Evolutionary conservation across 2,797 vertebrate genomes (phyloP).

Genomic region (Gila robusta): DNA sequence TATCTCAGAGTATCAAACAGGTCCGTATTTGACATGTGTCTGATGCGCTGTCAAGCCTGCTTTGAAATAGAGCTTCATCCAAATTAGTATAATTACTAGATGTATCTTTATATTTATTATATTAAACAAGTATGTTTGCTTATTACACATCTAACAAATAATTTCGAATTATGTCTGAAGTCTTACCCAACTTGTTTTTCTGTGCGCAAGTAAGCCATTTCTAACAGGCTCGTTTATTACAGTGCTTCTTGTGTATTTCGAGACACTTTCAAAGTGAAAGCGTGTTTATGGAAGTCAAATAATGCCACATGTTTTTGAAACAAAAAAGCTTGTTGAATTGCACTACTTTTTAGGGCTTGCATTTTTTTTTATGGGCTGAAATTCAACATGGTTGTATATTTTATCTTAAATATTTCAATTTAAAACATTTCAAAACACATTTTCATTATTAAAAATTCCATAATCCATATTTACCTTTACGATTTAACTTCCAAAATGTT

Average conservation of each 20-base stretch:
- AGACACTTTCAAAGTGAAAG: neutral
- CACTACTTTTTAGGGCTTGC: no score
- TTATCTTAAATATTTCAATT: no score
- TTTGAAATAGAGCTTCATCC: slow-evolving; percentile 11
- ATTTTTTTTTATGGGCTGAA: no score
- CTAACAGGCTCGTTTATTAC: neutral
- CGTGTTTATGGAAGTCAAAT: no score
- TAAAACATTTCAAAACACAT: no score
- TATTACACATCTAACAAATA: neutral
- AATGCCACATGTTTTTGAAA: no score
- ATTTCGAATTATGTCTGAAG: neutral
- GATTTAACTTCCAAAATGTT: no score
- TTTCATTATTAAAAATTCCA: no score
- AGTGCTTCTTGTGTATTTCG: neutral
- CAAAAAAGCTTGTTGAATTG: no score
- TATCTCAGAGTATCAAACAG: slow-evolving; percentile 79
- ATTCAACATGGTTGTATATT: no score
- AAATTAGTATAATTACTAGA: slow-evolving; percentile 17
- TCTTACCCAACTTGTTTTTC: neutral
- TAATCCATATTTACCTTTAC: no score
- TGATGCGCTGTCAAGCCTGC: slow-evolving; percentile 56
- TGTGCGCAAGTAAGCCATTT: neutral
- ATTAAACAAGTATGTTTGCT: neutral
- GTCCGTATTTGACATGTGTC: slow-evolving; percentile 79
- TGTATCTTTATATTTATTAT: neutral